These are phyloP conservation scores for Oncopodura yosiiana DNA, from an alignment of 1,140 invertebrate genomes.

Conservation along the genomic window DNA sequence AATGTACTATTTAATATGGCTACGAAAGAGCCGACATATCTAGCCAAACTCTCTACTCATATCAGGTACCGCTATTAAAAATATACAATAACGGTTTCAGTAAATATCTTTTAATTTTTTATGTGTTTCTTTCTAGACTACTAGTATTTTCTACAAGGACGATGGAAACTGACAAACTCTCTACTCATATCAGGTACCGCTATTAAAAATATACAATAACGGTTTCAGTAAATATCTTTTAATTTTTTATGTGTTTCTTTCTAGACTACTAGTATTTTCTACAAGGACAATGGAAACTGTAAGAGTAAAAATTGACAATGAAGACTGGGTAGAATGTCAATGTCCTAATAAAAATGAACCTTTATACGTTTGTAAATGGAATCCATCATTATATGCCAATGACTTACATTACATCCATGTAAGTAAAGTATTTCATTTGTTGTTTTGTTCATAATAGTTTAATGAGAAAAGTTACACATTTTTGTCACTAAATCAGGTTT, in stretches of 20 bases:
- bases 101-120: neutral
- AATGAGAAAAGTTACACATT: neutral
- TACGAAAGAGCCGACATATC: slow-evolving; percentile 58
- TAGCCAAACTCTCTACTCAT: slow-evolving; percentile 62
- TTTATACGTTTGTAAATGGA: slow-evolving; percentile 62
- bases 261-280: slow-evolving; percentile 64
- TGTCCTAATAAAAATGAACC: slow-evolving; percentile 54
- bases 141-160: slow-evolving; percentile 59
- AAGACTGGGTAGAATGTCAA: slow-evolving; percentile 51
- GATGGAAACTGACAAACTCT: slow-evolving; percentile 53
- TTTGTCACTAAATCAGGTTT: slow-evolving; percentile 42
- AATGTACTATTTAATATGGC: slow-evolving; percentile 62
- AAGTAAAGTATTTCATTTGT: slow-evolving; percentile 19
- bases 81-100: neutral
- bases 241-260: slow-evolving; percentile 29
- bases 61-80: slow-evolving; percentile 49
- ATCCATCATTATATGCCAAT: slow-evolving; percentile 50
- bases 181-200: slow-evolving; percentile 63
- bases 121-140: slow-evolving; percentile 45
- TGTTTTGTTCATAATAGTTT: too few relatives aligned
- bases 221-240: neutral
- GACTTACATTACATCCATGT: slow-evolving; percentile 64
- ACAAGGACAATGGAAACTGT: slow-evolving; percentile 51
- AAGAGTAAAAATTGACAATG: slow-evolving; percentile 54
- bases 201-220: neutral